These are phyloP conservation scores for Alosa sapidissima DNA, from an alignment of 2,797 vertebrate species.

Conservation along the genomic window DNA sequence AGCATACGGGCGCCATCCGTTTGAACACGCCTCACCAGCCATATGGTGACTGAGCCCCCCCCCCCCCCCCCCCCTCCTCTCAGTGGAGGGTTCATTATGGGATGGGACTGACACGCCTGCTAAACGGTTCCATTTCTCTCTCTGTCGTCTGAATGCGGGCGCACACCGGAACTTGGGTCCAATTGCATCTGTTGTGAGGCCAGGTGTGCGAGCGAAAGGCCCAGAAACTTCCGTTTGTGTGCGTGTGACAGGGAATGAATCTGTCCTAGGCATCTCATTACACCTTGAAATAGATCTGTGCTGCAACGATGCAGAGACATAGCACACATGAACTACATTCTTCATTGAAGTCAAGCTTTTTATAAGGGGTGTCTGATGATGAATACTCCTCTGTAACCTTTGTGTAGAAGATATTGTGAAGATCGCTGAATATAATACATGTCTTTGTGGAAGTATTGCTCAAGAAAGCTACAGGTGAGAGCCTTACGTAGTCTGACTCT, in stretches of 20 bases:
- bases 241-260: not conserved
- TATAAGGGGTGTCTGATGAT: not conserved
- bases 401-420: not conserved
- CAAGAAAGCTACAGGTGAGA: not conserved
- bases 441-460: not conserved
- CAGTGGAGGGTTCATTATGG: not conserved
- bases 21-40: conserved; percentile 27
- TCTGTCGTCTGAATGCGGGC: not conserved
- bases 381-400: not conserved
- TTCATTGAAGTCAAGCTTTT: not conserved
- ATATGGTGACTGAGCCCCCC: conserved; percentile 39
- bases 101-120: not conserved
- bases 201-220: not conserved
- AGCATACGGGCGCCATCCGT: conserved; percentile 30
- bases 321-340: not conserved
- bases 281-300: not conserved
- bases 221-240: not conserved
- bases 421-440: not conserved
- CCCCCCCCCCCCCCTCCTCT: conserved; percentile 13
- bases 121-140: conserved; percentile 28
- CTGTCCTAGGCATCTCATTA: not conserved
- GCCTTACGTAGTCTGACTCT: not conserved
- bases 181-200: not conserved
- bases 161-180: not conserved
- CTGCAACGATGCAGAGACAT: not conserved